Percentiles rank a stretch among this genome's conserved stretches.
Conservation (phyloP, 2,888 invertebrate species). For the Heteromurus nitidus region DNA sequence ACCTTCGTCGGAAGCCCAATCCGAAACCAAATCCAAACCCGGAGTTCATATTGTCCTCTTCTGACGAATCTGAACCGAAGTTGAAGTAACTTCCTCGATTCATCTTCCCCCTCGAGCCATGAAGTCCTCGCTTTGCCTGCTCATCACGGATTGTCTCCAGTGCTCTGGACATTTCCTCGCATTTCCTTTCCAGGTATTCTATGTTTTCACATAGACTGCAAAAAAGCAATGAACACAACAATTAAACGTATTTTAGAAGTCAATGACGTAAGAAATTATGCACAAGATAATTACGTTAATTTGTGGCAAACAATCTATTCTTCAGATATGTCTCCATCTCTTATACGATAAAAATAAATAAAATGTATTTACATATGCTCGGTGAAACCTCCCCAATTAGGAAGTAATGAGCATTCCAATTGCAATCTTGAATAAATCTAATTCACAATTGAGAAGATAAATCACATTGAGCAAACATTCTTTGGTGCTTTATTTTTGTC, state of each 20-base stretch:
- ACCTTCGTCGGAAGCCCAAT: slow-evolving; percentile 62
- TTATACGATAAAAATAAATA: not conserved
- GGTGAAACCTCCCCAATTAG: not conserved
- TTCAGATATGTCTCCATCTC: not conserved
- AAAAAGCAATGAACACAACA: slow-evolving; percentile 46
- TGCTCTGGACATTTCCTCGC: slow-evolving; percentile 88
- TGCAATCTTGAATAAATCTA: too few relatives aligned
- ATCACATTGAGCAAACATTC: too few relatives aligned
- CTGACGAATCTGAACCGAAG: slow-evolving; percentile 71
- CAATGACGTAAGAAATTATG: slow-evolving; percentile 61
- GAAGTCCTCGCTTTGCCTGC: slow-evolving; percentile 64
- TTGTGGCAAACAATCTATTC: not conserved
- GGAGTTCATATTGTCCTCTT: slow-evolving; percentile 69
- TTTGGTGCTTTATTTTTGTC: too few relatives aligned
- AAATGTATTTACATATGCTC: not conserved
- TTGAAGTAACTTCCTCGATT: slow-evolving; percentile 69
- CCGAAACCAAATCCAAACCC: slow-evolving; percentile 61
- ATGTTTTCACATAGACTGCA: slow-evolving; percentile 84
- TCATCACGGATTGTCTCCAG: slow-evolving; percentile 78
- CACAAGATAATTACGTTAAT: not conserved
- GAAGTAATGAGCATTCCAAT: not conserved
- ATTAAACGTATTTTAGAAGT: too few relatives aligned
- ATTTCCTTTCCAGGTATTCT: slow-evolving; percentile 86
- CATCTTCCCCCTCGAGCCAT: slow-evolving; percentile 62
- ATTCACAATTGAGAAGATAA: too few relatives aligned